Evolutionary conservation across 2,797 vertebrate genomes (phyloP), one percentile per base, ranked within the genome.

Genomic region (Heliangelus exortis): DNA sequence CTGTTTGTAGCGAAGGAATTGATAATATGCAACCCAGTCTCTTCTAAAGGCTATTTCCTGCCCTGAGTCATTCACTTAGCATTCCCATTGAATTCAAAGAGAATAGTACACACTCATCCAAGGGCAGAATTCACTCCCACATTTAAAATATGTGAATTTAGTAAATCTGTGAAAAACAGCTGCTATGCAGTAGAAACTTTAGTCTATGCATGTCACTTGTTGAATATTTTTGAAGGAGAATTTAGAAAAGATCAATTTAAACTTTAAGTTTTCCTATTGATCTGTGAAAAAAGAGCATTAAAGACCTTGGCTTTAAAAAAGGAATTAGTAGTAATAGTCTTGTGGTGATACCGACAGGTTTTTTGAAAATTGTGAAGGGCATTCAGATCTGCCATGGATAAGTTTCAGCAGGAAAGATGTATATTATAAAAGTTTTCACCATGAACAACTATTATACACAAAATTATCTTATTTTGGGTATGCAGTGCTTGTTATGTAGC

Each of bases 31-130:
- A 85, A 84, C 83, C 4, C 67, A 84, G 50, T 36, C 9, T 34
- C 21, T 84, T 92, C 87, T 90, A 87, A 93, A 92, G 74, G 67
- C 66, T 50, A 29, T 88, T 93, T 95, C 75, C 87, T 90, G 74
- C 81, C 73, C 50, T 72, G 28, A 84, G 61, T 89, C 59, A 83
- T 87, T 78, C 48, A 48, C 7, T 7, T 57, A 48, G 58, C 41
- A 45, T 71, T 88, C 29, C 45, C 45, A 67, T 5, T 84, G 73
- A 87, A 93, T 84, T 88, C 43, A 75, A 67, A 79, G 23, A 75
- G 71, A 88, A 93, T 63, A 84, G 66, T 75, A 65, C 48, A 34
- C 22, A 15, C 29, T 92, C 16, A 63, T 7, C 43, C 43, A 45
- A 45, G 43, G 43, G 43, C 43, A 45, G 43, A 45, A 45, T 45